Percentiles rank a stretch among this genome's conserved stretches.
Evolutionary conservation across 2,888 invertebrate genomes (phyloP).

Genomic region (Brassicogethes aeneus): DNA sequence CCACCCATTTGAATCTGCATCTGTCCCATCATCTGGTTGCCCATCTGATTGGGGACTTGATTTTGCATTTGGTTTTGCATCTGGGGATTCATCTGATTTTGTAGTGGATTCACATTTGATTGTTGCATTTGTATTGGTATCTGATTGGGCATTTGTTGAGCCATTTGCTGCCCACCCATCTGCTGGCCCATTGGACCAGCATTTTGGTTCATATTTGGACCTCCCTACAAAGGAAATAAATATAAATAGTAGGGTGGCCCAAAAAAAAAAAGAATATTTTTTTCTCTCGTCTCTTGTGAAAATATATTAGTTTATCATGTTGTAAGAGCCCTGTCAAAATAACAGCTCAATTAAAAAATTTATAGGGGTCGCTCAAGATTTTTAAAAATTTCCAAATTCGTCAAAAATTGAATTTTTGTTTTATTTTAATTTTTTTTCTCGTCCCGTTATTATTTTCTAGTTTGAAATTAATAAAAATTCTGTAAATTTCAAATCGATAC

Average conservation of each 20-base stretch:
- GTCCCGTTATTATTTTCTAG: too few species aligned
- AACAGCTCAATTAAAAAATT: too few species aligned
- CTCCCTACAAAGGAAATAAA: slow-evolving; percentile 34
- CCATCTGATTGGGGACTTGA: slow-evolving; percentile 29
- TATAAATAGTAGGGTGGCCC: too few species aligned
- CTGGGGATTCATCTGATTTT: slow-evolving; percentile 34
- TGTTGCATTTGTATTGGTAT: slow-evolving; percentile 40
- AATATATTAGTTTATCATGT: too few species aligned
- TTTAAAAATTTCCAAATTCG: too few species aligned
- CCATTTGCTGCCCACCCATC: slow-evolving; percentile 13
- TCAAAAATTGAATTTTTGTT: too few species aligned
- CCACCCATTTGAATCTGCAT: slow-evolving; percentile 28
- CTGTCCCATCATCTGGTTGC: slow-evolving; percentile 23
- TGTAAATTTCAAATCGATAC: too few species aligned
- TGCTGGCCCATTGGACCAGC: slow-evolving; percentile 28
- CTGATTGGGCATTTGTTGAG: slow-evolving; percentile 39
- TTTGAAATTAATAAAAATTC: too few species aligned
- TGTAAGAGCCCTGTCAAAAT: too few species aligned
- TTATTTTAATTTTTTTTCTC: background rate
- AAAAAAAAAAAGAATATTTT: too few species aligned
- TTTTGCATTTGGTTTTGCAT: slow-evolving; percentile 29
- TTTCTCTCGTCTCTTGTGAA: too few species aligned
- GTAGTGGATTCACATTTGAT: slow-evolving; percentile 44
- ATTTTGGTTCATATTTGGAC: slow-evolving; percentile 34
- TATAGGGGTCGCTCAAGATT: too few species aligned